These are phyloP conservation scores for Dascillus cervinus DNA, from an alignment of 2,888 invertebrate species.

Conservation along the genomic window DNA sequence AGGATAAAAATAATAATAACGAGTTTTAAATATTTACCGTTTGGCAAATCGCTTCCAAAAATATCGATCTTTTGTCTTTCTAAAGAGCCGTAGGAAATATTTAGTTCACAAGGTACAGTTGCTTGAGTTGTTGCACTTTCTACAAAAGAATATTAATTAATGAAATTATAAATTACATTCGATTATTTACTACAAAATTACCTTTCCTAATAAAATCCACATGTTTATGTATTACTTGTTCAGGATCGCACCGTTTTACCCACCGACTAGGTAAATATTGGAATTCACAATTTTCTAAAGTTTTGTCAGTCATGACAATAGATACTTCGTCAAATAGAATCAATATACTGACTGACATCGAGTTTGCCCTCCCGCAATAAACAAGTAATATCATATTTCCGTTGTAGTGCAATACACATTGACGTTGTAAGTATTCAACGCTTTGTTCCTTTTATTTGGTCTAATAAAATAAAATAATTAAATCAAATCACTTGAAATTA, in stretches of 20 bases:
- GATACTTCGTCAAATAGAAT: no score
- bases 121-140: conserved; percentile 51
- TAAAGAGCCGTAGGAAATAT: conserved; percentile 59
- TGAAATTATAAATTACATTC: neutral
- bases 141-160: conserved; percentile 34
- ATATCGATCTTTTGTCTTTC: conserved; percentile 61
- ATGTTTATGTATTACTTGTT: conserved; percentile 48
- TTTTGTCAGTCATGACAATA: no score
- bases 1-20: neutral
- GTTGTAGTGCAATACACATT: no score
- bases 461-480: no score
- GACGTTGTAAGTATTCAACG: no score
- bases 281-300: conserved; percentile 41
- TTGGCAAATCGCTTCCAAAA: conserved; percentile 58
- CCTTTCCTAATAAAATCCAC: conserved; percentile 47
- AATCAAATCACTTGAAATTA: no score
- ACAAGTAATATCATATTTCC: no score
- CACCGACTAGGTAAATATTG: conserved; percentile 55
- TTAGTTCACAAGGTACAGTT: conserved; percentile 48
- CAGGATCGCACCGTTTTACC: conserved; percentile 48
- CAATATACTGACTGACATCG: no score
- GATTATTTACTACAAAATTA: no score
- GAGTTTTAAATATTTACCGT: conserved; percentile 42
- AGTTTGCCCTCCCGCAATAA: no score
- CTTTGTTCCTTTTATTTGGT: no score